Evolutionary conservation across 1,140 invertebrate genomes (phyloP).

Genomic region (Drosophila pallidifrons): DNA sequence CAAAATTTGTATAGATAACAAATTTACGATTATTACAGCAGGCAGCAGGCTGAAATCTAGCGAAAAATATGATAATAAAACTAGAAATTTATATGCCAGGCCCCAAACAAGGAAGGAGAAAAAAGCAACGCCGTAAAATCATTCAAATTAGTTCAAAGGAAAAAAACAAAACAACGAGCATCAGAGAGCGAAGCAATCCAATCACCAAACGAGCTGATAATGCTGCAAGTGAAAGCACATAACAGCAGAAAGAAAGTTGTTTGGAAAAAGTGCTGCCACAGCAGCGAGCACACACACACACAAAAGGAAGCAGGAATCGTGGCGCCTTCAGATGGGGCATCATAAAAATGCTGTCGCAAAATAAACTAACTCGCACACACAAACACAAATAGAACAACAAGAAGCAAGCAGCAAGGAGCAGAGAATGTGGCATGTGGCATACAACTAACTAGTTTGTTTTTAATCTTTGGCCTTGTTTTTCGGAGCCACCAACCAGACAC

Average conservation of each 20-base stretch:
- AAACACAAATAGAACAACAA: conserved; percentile 40
- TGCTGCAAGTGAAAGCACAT: conserved; percentile 69
- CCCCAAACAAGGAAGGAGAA: neutral
- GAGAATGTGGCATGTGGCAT: conserved; percentile 6
- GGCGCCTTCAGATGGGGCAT: conserved; percentile 69
- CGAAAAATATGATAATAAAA: conserved; percentile 79
- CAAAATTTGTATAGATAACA: conserved; percentile 39
- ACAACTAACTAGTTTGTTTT: conserved; percentile 72
- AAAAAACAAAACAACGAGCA: conserved; percentile 36
- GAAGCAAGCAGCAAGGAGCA: neutral
- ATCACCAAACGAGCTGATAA: conserved; percentile 64
- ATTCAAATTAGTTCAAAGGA: conserved; percentile 73
- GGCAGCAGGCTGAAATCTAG: conserved; percentile 19
- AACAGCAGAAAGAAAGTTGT: conserved; percentile 3
- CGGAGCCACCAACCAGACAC: conserved; percentile 60
- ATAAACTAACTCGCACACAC: conserved; percentile 45
- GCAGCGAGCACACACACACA: conserved; percentile 41
- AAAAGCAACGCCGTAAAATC: conserved; percentile 58
- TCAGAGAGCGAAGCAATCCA: conserved; percentile 64
- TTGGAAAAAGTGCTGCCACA: conserved; percentile 66
- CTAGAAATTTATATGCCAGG: conserved; percentile 59
- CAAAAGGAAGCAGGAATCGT: conserved; percentile 75
- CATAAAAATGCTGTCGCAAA: conserved; percentile 72
- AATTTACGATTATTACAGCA: conserved; percentile 59
- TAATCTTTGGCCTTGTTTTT: conserved; percentile 80